phyloP scores from a whole-genome alignment of 2,888 invertebrate genomes.

The Agrotis ipsilon region DNA sequence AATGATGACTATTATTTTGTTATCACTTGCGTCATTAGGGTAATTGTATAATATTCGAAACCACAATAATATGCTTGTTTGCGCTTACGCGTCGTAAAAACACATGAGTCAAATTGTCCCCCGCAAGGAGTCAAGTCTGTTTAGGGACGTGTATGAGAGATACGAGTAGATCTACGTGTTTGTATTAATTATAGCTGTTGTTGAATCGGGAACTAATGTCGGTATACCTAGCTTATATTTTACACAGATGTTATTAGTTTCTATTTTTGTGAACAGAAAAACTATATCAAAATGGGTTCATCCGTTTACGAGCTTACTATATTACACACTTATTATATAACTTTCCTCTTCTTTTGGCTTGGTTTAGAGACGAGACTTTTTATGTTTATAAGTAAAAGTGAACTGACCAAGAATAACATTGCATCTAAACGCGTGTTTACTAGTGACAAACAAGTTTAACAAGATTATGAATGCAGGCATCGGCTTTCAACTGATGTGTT shows the following conservation, averaged over 20 bases:
- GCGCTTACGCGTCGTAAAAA: slow-evolving; percentile 37
- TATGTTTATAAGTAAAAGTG: slow-evolving; percentile 29
- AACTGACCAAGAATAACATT: slow-evolving; percentile 35
- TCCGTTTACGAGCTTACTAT: no score
- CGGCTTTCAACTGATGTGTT: slow-evolving; percentile 44
- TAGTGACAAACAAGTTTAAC: slow-evolving; percentile 59
- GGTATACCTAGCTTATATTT: slow-evolving; percentile 4
- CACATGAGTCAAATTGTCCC: slow-evolving; percentile 66
- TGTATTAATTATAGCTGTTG: slow-evolving; percentile 5
- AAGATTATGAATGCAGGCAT: slow-evolving; percentile 56
- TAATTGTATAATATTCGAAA: slow-evolving; percentile 47
- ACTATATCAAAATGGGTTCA: not conserved
- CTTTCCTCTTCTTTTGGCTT: not conserved
- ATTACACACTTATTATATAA: no score
- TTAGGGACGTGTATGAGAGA: slow-evolving; percentile 41
- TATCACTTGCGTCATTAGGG: slow-evolving; percentile 45
- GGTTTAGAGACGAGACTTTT: not conserved
- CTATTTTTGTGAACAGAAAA: not conserved
- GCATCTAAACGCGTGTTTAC: slow-evolving; percentile 34
- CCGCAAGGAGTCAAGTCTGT: slow-evolving; percentile 63
- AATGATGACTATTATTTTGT: slow-evolving; percentile 21
- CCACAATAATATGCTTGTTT: slow-evolving; percentile 44
- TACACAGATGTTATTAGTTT: not conserved
- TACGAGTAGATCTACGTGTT: not conserved
- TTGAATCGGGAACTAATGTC: slow-evolving; percentile 7